Evolutionary conservation across 1,140 invertebrate species (phyloP).

Genomic region (Zaprionus ornatus): DNA sequence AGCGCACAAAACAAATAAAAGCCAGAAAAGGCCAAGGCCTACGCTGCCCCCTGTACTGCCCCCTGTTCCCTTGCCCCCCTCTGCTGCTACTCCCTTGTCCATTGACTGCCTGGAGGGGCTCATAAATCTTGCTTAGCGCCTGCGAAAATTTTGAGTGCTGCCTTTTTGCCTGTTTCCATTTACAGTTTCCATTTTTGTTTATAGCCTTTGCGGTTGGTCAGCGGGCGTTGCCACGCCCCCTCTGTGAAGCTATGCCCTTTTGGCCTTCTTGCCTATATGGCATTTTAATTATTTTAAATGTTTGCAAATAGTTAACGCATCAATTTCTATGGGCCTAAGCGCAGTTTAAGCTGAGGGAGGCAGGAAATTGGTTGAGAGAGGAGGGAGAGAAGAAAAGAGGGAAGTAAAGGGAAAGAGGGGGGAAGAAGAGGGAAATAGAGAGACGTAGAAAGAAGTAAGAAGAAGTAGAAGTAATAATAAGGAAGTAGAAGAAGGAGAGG

Average conservation of each 20-base stretch:
- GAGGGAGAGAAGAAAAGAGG: not conserved
- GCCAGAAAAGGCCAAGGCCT: constrained; percentile 64
- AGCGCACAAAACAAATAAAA: constrained; percentile 44
- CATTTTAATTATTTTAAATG: constrained; percentile 76
- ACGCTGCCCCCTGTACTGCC: constrained; percentile 9
- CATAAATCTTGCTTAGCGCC: constrained; percentile 78
- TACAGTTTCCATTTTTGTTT: constrained; percentile 25
- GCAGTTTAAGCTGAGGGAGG: not conserved
- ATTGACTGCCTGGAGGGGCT: constrained; percentile 40
- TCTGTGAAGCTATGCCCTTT: not conserved
- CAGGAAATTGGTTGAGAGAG: not conserved
- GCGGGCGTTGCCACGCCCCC: not conserved
- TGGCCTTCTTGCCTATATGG: constrained; percentile 52
- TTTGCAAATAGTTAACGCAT: constrained; percentile 31
- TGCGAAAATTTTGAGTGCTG: constrained; percentile 47
- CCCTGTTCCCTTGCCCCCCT: not conserved
- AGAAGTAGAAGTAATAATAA: not conserved
- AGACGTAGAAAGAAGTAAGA: not conserved
- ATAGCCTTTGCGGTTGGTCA: constrained; percentile 56
- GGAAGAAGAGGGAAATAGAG: not conserved
- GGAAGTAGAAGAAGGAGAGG: not conserved
- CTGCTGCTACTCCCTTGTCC: too few relatives aligned
- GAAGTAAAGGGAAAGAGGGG: not conserved
- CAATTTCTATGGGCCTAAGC: not conserved
- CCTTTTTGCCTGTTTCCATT: constrained; percentile 16